phyloP scores from a whole-genome alignment of 2,113 vertebrate genomes.

The Crotalus horridus region DNA sequence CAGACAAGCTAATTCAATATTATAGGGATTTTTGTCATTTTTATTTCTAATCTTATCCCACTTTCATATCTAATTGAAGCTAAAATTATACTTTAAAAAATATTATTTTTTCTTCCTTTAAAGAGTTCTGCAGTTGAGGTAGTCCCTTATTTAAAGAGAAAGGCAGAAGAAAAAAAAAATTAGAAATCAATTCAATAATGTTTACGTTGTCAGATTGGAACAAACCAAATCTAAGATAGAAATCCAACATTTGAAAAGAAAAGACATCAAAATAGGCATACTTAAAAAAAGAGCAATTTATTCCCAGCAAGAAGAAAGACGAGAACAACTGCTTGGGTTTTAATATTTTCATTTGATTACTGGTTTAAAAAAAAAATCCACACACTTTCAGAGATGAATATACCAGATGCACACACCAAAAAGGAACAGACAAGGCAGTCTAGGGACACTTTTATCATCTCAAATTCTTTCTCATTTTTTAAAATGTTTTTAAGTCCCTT shows the following conservation, averaged over 20 bases:
- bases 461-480: conserved; percentile 1
- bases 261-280: conserved; percentile 73
- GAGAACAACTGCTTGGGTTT: conserved; percentile 47
- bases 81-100: conserved; percentile 21
- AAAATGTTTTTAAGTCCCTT: conserved; percentile 38
- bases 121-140: conserved; percentile 76
- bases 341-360: conserved; percentile 42
- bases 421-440: conserved; percentile 78
- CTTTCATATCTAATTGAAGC: conserved; percentile 34
- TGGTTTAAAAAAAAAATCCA: conserved; percentile 65
- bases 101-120: conserved; percentile 4
- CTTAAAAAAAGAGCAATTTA: conserved; percentile 78
- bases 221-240: conserved; percentile 80
- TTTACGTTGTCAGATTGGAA: conserved; percentile 73
- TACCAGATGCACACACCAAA: conserved; percentile 89
- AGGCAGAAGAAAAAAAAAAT: conserved; percentile 73
- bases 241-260: conserved; percentile 79
- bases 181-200: conserved; percentile 77
- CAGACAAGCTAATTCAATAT: conserved; percentile 25
- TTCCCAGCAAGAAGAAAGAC: conserved; percentile 68
- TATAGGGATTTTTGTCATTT: conserved; percentile 1
- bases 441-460: conserved; percentile 66
- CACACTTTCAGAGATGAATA: conserved; percentile 86
- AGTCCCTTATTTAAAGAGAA: conserved; percentile 82
- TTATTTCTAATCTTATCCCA: conserved; percentile 5